Percentiles rank a stretch among this genome's conserved stretches.
These are phyloP conservation scores for Gonatopus flavifemur DNA, from an alignment of 1,140 invertebrate genomes.

Conservation along the genomic window DNA sequence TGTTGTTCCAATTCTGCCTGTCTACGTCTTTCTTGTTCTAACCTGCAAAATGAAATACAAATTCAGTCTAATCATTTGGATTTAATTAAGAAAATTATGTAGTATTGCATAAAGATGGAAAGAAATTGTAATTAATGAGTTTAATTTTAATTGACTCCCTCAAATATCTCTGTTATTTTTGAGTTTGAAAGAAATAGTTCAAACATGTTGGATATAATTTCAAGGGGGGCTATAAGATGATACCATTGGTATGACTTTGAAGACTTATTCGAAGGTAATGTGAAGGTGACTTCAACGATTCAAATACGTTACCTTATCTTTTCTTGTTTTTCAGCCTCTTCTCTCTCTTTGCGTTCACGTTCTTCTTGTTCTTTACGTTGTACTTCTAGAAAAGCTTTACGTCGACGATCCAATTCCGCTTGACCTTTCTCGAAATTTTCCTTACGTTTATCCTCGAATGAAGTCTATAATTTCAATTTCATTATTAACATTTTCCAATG, in stretches of 20 bases:
- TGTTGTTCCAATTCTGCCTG: conserved; percentile 75
- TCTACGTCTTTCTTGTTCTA: conserved; percentile 67
- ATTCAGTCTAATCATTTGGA: conserved; percentile 3
- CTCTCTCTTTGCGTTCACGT: conserved; percentile 86
- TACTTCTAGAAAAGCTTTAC: conserved; percentile 82
- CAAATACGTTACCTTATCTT: conserved; percentile 70
- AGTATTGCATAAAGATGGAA: neutral
- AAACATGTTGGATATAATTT: too few relatives aligned
- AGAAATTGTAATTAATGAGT: neutral
- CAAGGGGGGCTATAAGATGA: too few relatives aligned
- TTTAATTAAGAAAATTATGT: neutral
- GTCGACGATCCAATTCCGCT: conserved; percentile 89
- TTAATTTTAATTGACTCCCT: too few relatives aligned
- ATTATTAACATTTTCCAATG: too few relatives aligned
- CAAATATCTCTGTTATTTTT: too few relatives aligned
- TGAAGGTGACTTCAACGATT: too few relatives aligned
- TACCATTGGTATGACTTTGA: too few relatives aligned
- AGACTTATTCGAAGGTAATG: too few relatives aligned
- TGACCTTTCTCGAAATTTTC: conserved; percentile 99
- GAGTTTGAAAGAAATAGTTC: too few relatives aligned
- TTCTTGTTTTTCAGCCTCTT: conserved; percentile 84
- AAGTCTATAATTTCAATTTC: conserved; percentile 64
- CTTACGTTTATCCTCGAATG: conserved; percentile 95
- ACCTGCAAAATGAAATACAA: conserved; percentile 36
- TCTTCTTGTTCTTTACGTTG: conserved; percentile 90